phyloP scores from a whole-genome alignment of 2,797 vertebrate genomes.

The Anguilla obscura region DNA sequence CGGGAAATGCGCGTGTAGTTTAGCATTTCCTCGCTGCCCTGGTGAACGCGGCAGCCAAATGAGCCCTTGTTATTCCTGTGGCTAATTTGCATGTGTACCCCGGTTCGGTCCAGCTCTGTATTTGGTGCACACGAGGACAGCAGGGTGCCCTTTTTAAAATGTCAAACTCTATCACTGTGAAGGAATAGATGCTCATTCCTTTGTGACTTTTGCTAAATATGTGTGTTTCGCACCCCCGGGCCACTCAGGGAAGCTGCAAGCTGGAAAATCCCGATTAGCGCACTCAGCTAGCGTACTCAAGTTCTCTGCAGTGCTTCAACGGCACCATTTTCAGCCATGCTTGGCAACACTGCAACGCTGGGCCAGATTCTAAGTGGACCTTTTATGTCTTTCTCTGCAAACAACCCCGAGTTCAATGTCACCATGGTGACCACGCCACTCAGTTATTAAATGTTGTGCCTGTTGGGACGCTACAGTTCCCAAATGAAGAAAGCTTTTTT shows the following conservation, averaged over 20 bases:
- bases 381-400: neutral
- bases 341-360: neutral
- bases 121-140: conserved; percentile 3
- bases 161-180: neutral
- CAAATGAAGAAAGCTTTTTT: neutral
- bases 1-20: conserved; percentile 1
- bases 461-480: neutral
- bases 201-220: conserved; percentile 6
- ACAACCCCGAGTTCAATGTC: neutral
- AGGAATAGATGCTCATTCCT: neutral
- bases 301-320: neutral
- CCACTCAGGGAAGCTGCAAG: neutral
- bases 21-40: neutral
- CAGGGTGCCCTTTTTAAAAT: conserved; percentile 7
- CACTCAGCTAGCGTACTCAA: neutral
- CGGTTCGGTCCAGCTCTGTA: neutral
- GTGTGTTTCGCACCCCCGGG: neutral
- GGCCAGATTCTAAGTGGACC: conserved; percentile 1
- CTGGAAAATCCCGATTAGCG: neutral
- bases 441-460: neutral
- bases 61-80: neutral
- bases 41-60: neutral
- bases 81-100: neutral
- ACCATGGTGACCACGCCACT: neutral
- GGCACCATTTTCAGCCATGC: neutral